Conservation (phyloP, 2,888 invertebrate species). For the Saturnia japonica region DNA sequence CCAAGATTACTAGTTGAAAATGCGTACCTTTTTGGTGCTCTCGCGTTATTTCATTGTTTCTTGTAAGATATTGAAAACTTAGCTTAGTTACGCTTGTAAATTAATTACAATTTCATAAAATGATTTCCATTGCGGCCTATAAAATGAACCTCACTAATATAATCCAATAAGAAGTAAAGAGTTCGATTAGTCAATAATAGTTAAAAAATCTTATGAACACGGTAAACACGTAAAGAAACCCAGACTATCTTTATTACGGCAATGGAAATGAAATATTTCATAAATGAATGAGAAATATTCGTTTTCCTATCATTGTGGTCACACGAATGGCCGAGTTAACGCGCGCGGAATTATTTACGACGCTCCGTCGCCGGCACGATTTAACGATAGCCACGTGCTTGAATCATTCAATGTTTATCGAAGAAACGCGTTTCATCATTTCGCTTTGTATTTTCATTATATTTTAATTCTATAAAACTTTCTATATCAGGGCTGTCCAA, state of each 20-base stretch:
- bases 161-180: neutral
- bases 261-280: neutral
- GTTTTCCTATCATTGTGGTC: slow-evolving; percentile 17
- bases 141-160: no score
- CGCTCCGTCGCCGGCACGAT: slow-evolving; percentile 25
- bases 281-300: neutral
- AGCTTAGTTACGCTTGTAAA: no score
- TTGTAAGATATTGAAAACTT: no score
- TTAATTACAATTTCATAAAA: no score
- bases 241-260: neutral
- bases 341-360: slow-evolving; percentile 44
- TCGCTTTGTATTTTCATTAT: neutral
- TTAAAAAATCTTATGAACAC: neutral
- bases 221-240: neutral
- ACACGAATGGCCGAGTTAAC: slow-evolving; percentile 35
- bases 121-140: no score
- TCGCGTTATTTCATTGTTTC: no score
- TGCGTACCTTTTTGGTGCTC: no score
- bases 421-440: neutral
- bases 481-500: no score
- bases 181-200: neutral
- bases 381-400: slow-evolving; percentile 33
- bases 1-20: neutral
- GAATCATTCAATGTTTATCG: neutral
- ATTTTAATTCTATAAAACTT: no score